Evolutionary conservation across 1,140 invertebrate species (phyloP), one percentile per base, ranked within the genome.

Genomic region (Psilanteris sp.): DNA sequence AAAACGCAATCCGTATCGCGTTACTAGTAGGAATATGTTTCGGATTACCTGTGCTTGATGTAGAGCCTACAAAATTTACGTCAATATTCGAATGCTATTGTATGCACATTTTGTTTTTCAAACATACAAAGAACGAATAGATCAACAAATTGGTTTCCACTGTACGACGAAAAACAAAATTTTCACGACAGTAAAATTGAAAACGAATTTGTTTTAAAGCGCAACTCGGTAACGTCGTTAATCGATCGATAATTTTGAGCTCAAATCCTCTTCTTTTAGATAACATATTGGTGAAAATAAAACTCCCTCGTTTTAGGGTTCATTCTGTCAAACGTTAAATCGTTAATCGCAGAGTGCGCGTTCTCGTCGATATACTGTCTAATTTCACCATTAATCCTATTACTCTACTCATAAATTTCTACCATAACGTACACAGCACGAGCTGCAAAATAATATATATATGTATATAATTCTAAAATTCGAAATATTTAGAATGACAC

Each of bases 351-450:
- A 59, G 50, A 18, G 64, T 26, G 41, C 16, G 16, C 34, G 39
- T 55, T 59, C 46, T 73, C 71, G 46, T 77, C 80, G 68, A 81
- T 80, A 82, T 82, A 70, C 61, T 72, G 71, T 78, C 79, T 81
- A 81, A 83, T 83, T 80, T 79, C 39, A 22, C 64, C 71, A 77
- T 80, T 83, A 81, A 83, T 83, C 78, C 70, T 78, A 79, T 78
- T 76, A 79, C 15, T 44, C 52, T 66, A 43, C 72, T 66, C 68
- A 77, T 80, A 82, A 81, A 82, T 82, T 72, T 37, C 36, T 16
- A 15, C 31, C 29, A 26, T 36, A 52, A 54, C 64, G 44, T 72
- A 61, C 48, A 48, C 55, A 41, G 70, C 52, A 27, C 26, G 8
- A 14, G 36, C n/a, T 16, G 13, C 13, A 78, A 79, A 79, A 72